phyloP scores from a whole-genome alignment of 2,797 vertebrate species.

The Botia almorhae region DNA sequence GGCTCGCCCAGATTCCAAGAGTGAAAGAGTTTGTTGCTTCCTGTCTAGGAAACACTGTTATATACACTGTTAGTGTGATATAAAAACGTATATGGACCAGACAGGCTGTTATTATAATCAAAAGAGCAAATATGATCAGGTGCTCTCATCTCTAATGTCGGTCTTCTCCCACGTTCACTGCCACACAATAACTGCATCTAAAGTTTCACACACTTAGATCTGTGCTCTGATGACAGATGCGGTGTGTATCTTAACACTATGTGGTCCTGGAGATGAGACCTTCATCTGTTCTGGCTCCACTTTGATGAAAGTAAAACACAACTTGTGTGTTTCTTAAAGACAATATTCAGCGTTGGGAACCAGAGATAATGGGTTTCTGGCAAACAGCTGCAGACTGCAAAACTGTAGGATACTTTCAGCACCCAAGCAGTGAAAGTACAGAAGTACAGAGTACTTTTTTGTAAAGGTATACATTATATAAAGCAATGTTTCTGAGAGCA shows the following conservation, averaged over 20 bases:
- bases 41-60: too few species aligned
- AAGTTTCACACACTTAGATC: conserved; percentile 13
- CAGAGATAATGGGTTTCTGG: too few species aligned
- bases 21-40: too few species aligned
- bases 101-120: neutral
- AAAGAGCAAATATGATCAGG: conserved; percentile 13
- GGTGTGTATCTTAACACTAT: neutral
- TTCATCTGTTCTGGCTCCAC: neutral
- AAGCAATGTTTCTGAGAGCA: too few species aligned
- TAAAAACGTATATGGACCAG: neutral
- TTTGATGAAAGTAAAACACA: conserved; percentile 31
- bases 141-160: neutral
- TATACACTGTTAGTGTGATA: neutral
- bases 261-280: neutral
- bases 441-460: too few species aligned
- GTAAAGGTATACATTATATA: too few species aligned
- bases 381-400: too few species aligned
- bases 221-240: conserved; percentile 13
- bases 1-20: too few species aligned
- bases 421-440: too few species aligned
- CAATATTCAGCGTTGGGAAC: too few species aligned
- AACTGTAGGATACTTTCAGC: too few species aligned
- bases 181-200: neutral
- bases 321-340: neutral
- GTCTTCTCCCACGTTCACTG: neutral